phyloP scores from a whole-genome alignment of 2,888 invertebrate species.

The Euspilapteryx auroguttella region DNA sequence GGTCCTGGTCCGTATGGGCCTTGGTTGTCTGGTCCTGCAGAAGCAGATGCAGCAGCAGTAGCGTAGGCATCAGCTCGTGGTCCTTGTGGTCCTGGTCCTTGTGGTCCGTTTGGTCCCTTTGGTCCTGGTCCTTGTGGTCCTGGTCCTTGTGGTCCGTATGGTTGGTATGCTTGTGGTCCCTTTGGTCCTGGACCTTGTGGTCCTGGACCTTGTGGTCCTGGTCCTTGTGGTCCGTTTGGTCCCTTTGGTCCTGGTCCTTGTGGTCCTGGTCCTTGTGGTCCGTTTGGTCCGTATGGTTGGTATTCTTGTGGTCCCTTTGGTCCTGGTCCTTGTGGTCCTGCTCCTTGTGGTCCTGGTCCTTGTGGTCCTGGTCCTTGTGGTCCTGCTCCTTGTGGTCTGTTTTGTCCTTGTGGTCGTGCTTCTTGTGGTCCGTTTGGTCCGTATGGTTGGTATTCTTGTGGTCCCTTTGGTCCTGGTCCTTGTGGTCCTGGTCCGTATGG shows the following conservation, averaged over 20 bases:
- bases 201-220: no score
- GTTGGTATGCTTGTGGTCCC: not conserved
- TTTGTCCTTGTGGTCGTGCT: not conserved
- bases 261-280: not conserved
- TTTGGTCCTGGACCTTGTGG: not conserved
- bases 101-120: no score
- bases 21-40: no score
- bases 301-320: not conserved
- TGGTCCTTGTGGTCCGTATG: slow-evolving; percentile 2
- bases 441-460: not conserved
- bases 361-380: not conserved
- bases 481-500: not conserved
- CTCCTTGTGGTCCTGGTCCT: no score
- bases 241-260: not conserved
- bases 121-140: no score
- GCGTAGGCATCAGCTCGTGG: slow-evolving; percentile 6
- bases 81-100: no score
- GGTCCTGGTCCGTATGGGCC: no score
- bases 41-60: slow-evolving; percentile 7
- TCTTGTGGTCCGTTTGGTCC: not conserved
- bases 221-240: not conserved
- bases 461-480: not conserved
- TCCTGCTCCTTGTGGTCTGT: slow-evolving; percentile 1
- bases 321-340: no score
- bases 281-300: not conserved